phyloP scores from a whole-genome alignment of 2,888 invertebrate species.

The Drosophila vallismaia region DNA sequence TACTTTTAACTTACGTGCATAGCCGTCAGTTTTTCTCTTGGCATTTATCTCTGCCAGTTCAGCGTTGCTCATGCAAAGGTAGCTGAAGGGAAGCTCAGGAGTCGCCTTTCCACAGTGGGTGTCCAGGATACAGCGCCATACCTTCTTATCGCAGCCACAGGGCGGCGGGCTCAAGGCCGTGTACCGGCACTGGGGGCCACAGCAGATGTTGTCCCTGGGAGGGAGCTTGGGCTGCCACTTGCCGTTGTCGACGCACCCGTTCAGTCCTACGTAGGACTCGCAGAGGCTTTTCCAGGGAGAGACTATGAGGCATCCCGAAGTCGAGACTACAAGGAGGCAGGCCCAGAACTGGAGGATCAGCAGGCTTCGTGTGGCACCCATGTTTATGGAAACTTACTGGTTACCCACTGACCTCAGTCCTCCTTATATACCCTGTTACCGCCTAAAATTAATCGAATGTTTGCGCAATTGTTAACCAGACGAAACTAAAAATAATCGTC shows the following conservation, averaged over 20 bases:
- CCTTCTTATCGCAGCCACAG: background rate
- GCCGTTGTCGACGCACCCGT: background rate
- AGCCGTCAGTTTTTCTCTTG: background rate
- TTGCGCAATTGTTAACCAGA: background rate
- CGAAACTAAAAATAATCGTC: background rate
- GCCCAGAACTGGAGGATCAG: background rate
- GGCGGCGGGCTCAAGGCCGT: background rate
- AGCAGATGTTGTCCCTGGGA: slow-evolving; percentile 13
- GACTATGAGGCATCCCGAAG: background rate
- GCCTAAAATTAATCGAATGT: background rate
- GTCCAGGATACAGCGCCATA: slow-evolving; percentile 4
- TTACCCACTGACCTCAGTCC: background rate
- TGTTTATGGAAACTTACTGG: background rate
- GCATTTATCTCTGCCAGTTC: background rate
- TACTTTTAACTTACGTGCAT: slow-evolving; percentile 10
- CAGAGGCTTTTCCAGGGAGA: slow-evolving; percentile 1
- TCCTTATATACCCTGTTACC: slow-evolving; percentile 13
- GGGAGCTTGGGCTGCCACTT: slow-evolving; percentile 6
- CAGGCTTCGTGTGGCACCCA: slow-evolving; percentile 1
- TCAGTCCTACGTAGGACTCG: background rate
- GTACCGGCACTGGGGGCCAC: slow-evolving; percentile 3
- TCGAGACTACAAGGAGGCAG: background rate
- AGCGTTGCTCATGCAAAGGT: background rate
- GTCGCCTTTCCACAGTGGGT: background rate
- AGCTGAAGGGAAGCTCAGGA: background rate